These are phyloP conservation scores for Turdus rufiventris DNA, from an alignment of 2,113 vertebrate species.

Conservation along the genomic window DNA sequence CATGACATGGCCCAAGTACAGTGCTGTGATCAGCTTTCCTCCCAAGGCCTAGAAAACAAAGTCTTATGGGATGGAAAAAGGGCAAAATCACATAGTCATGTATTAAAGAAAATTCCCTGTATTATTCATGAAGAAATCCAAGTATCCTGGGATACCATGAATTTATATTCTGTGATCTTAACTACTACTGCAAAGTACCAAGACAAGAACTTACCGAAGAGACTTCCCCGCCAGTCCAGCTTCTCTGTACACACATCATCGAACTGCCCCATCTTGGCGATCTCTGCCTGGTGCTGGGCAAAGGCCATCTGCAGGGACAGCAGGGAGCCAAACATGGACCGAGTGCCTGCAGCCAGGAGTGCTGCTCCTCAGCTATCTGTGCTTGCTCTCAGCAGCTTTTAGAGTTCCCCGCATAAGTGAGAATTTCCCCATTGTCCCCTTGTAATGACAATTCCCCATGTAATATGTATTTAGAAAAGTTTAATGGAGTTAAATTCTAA, in stretches of 20 bases:
- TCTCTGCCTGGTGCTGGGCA: conserved; percentile 84
- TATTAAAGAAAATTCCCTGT: neutral
- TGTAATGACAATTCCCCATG: too few relatives aligned
- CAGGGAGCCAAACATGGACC: neutral
- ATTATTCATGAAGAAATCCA: neutral
- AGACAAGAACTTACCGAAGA: conserved; percentile 74
- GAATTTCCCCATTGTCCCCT: neutral
- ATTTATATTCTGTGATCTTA: neutral
- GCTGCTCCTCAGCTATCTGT: accelerated
- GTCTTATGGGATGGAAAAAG: neutral
- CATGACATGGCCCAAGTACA: neutral
- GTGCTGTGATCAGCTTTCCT: neutral
- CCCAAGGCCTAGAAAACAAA: neutral
- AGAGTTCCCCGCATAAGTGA: accelerated
- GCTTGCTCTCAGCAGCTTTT: neutral
- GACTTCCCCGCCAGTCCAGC: conserved; percentile 80
- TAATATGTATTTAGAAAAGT: neutral
- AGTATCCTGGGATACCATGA: neutral
- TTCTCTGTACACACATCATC: conserved; percentile 65
- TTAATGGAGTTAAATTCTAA: neutral
- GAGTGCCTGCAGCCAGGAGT: neutral
- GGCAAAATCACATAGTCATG: neutral
- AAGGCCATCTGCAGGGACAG: conserved; percentile 78
- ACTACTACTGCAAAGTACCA: neutral
- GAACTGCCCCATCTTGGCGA: conserved; percentile 77